phyloP scores from a whole-genome alignment of 2,113 vertebrate genomes.

The Xenopus tropicalis region UCB_Xtro_10.0 CM004444.2:87736001-87736500 shows the following conservation, averaged over 20 bases:
- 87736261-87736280: constrained; percentile 76
- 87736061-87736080: too few species aligned
- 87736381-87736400: constrained; percentile 72
- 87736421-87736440: constrained; percentile 89
- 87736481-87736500: constrained; percentile 79
- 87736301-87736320: constrained; percentile 48
- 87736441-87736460: constrained; percentile 94
- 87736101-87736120: too few species aligned
- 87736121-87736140: too few species aligned
- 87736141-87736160: too few species aligned
- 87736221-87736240: constrained; percentile 62
- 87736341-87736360: constrained; percentile 77
- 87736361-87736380: neutral
- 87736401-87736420: constrained; percentile 90
- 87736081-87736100: too few species aligned
- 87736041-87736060: too few species aligned
- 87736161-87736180: too few species aligned
- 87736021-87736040: too few species aligned
- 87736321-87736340: constrained; percentile 72
- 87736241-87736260: constrained; percentile 71
- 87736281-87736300: constrained; percentile 56
- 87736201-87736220: constrained; percentile 38
- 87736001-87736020: too few species aligned
- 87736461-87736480: constrained; percentile 91
- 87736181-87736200: too few species aligned